phyloP scores from a whole-genome alignment of 2,797 vertebrate genomes.

The Argyrosomus regius region DNA sequence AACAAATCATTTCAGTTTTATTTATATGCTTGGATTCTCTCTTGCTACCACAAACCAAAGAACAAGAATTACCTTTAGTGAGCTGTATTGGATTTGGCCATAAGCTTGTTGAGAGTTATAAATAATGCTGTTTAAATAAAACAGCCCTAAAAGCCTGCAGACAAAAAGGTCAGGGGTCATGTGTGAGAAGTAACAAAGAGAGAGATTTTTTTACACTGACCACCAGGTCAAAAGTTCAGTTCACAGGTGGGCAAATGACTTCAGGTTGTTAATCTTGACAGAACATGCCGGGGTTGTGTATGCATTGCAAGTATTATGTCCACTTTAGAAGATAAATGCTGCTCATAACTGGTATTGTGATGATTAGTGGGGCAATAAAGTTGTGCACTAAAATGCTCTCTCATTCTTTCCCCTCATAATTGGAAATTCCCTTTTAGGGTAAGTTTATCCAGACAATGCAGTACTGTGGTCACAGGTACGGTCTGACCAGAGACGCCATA shows the following conservation, averaged over 20 bases:
- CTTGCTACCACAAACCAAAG: slow-evolving; percentile 1
- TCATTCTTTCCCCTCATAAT: slow-evolving; percentile 22
- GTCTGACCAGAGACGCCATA: slow-evolving; percentile 89
- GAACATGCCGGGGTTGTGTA: slow-evolving; percentile 30
- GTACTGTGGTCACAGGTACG: slow-evolving; percentile 87
- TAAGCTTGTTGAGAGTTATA: slow-evolving; percentile 19
- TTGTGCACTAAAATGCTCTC: slow-evolving; percentile 16
- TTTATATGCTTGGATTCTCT: slow-evolving; percentile 5
- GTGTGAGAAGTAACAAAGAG: slow-evolving; percentile 55
- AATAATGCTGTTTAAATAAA: slow-evolving; percentile 33
- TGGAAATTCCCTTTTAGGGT: slow-evolving; percentile 82
- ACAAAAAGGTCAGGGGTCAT: slow-evolving; percentile 66
- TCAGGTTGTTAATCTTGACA: slow-evolving; percentile 53
- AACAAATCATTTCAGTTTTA: neutral
- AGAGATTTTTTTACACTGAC: slow-evolving; percentile 35
- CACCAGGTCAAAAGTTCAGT: slow-evolving; percentile 64
- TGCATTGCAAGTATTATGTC: slow-evolving; percentile 24
- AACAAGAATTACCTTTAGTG: neutral
- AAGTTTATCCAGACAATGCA: slow-evolving; percentile 90
- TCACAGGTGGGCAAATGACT: slow-evolving; percentile 52
- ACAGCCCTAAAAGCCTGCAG: slow-evolving; percentile 38
- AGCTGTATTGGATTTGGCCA: neutral
- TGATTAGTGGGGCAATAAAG: slow-evolving; percentile 37
- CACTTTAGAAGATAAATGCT: slow-evolving; percentile 46
- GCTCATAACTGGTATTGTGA: slow-evolving; percentile 29